Conservation (phyloP, 2,113 vertebrate genomes). For the Dasyornis broadbenti region DNA sequence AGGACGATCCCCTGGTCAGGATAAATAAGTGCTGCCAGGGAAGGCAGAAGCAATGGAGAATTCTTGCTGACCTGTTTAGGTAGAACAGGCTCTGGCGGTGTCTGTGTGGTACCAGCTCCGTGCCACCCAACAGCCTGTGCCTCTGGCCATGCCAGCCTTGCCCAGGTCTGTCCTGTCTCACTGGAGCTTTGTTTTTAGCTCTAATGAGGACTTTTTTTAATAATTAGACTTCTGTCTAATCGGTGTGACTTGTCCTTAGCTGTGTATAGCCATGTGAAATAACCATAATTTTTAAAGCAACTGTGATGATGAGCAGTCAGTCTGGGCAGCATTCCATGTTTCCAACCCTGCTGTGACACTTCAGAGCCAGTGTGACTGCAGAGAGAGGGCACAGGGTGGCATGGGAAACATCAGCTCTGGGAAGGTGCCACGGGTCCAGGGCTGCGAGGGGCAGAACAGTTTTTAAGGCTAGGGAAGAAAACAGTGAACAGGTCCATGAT, state of each 20-base stretch:
- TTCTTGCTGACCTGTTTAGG: not conserved
- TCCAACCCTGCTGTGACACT: not conserved
- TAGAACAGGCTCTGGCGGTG: not conserved
- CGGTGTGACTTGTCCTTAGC: not conserved
- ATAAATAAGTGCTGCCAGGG: not conserved
- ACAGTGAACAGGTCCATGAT: not conserved
- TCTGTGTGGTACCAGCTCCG: not conserved
- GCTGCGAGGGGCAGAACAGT: not conserved
- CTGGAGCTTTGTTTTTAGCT: not conserved
- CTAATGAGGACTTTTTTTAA: not conserved
- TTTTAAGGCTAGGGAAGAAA: not conserved
- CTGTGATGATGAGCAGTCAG: not conserved
- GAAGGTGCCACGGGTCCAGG: accelerated
- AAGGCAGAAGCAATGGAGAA: not conserved
- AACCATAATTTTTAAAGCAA: not conserved
- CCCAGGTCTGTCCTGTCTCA: not conserved
- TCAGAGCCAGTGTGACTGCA: too few species aligned
- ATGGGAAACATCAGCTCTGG: accelerated
- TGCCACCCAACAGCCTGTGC: not conserved
- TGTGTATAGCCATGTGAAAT: not conserved
- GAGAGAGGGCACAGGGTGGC: not conserved
- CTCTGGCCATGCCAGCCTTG: not conserved
- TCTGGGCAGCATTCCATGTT: not conserved
- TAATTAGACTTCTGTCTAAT: not conserved
- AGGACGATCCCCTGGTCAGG: not conserved